Conservation (phyloP, 2,113 vertebrate genomes). For the Campylomormyrus numenius region DNA sequence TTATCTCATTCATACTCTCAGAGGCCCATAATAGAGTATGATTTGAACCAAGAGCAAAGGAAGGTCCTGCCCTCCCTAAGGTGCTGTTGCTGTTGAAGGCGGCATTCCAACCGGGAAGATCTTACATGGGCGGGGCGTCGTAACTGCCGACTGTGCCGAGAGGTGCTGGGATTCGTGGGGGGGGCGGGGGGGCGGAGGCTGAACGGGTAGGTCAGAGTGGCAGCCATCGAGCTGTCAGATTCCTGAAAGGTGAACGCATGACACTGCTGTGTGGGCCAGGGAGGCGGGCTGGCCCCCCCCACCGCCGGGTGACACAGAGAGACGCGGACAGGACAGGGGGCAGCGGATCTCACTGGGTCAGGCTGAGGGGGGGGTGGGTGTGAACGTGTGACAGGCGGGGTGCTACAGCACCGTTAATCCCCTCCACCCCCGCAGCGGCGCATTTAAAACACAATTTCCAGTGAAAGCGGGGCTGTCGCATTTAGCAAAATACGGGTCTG, state of each 20-base stretch:
- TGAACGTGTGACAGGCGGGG: background rate
- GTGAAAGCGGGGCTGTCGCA: constrained; percentile 40
- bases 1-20: background rate
- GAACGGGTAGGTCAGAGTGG: background rate
- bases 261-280: background rate
- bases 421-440: constrained; percentile 38
- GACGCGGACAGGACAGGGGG: background rate
- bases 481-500: background rate
- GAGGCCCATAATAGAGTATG: background rate
- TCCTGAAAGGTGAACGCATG: background rate
- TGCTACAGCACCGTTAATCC: background rate
- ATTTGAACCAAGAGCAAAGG: background rate
- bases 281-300: background rate
- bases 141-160: background rate
- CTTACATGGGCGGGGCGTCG: background rate
- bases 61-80: background rate
- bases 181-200: background rate
- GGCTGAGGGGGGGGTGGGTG: background rate
- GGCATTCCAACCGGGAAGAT: background rate
- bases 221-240: background rate
- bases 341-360: background rate
- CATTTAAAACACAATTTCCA: constrained; percentile 40
- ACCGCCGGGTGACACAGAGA: background rate
- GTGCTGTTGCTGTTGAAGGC: background rate
- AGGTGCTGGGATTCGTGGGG: background rate